phyloP scores from a whole-genome alignment of 2,888 invertebrate genomes.

The Hemaris fuciformis region DNA sequence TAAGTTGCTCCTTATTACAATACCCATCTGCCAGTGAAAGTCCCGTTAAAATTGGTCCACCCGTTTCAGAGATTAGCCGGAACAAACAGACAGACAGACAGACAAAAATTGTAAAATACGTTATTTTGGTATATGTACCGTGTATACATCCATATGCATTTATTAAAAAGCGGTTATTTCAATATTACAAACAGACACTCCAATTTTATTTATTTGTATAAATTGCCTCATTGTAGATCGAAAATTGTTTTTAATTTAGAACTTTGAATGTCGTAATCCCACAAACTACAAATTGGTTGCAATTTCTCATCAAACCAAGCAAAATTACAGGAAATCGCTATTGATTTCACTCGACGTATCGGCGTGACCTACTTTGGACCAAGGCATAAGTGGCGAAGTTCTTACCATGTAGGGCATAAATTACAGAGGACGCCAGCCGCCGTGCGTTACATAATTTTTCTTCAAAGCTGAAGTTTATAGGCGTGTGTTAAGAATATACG shows the following conservation, averaged over 20 bases:
- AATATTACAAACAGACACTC: too few relatives aligned
- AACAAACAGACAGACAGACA: too few relatives aligned
- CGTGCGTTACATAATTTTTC: neutral
- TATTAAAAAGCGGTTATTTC: too few relatives aligned
- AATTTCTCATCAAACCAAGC: neutral
- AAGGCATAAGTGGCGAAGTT: neutral
- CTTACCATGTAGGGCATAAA: conserved; percentile 6
- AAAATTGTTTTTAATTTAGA: neutral
- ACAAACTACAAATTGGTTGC: neutral
- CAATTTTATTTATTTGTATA: too few relatives aligned
- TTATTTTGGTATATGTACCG: too few relatives aligned
- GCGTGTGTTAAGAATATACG: neutral
- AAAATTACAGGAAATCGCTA: conserved; percentile 6
- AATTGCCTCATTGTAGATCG: neutral
- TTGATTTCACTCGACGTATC: conserved; percentile 5
- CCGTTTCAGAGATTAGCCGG: too few relatives aligned
- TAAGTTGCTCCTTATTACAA: too few relatives aligned
- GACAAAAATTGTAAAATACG: too few relatives aligned
- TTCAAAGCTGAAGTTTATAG: neutral
- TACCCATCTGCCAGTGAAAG: too few relatives aligned
- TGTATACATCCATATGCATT: too few relatives aligned
- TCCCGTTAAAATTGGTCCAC: too few relatives aligned
- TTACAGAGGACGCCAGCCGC: neutral
- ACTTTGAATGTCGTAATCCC: neutral
- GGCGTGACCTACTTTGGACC: conserved; percentile 2